Base-by-base conservation (phyloP, 1,140 invertebrate genomes). In the Piezodorus guildinii region DNA sequence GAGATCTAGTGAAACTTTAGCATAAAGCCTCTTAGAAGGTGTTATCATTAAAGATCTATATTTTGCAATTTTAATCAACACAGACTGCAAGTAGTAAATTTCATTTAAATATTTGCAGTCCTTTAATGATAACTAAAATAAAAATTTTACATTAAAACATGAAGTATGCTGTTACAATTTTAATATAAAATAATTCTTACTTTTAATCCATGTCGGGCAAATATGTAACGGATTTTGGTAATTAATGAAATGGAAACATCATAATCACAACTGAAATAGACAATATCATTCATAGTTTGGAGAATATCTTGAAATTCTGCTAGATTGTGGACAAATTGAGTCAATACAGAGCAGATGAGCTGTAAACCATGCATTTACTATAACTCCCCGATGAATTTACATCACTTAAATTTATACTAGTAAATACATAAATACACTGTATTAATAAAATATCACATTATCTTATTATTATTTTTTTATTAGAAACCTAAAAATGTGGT, bases 301-400 rank as follows among this genome's bases (percentile, higher is more conserved):
- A 94, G 85, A 0, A 94, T 85, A 69, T 81, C 77, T 76, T 91
- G 94, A 68, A 94, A 88, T 65, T 88, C 82, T 62, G 90, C 85
- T 14, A 94, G 74, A 17, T 84, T 83, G 66, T 81, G 85, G 14
- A 90, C 85, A 39, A 83, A 82, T 16, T 61, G 21, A 14, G 44
- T 46, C 1, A 61, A 17, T 19, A 56, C 23, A 23, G 3, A 16
- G 6, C 27, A 23, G 23, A 56, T 25, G 9, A 23, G 17, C 52
- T 56, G 14, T 23, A 56, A 56, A 2, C 21, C 17, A 17, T 3
- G 15, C 15, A 56, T 25, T 21, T 56, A 56, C n/a, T n/a, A n/a
- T n/a, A n/a, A n/a, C n/a, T n/a, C n/a, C n/a, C n/a, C n/a, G n/a
- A n/a, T n/a, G n/a, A n/a, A n/a, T n/a, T n/a, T n/a, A 39, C 2